phyloP scores from a whole-genome alignment of 2,113 vertebrate genomes.

The Misgurnus anguillicaudatus region DNA sequence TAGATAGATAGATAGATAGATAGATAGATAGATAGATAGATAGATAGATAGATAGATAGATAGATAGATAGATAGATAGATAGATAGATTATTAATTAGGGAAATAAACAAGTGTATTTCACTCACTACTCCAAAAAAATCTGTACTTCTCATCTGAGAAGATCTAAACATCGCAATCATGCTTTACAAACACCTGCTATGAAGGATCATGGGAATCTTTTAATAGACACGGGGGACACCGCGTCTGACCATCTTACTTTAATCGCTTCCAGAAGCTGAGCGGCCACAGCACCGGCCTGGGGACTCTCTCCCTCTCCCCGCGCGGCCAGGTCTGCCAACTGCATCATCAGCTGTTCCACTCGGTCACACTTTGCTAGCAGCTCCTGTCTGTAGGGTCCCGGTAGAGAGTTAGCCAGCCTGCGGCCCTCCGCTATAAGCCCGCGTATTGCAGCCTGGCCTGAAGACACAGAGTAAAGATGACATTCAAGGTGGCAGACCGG shows the following conservation, averaged over 20 bases:
- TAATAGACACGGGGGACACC: slow-evolving; percentile 35
- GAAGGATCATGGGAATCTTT: slow-evolving; percentile 7
- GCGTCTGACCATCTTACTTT: slow-evolving; percentile 77
- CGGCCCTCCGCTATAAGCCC: slow-evolving; percentile 94
- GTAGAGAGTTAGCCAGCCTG: slow-evolving; percentile 88
- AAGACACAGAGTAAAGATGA: slow-evolving; percentile 39
- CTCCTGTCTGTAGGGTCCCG: slow-evolving; percentile 92
- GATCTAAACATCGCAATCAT: slow-evolving; percentile 11
- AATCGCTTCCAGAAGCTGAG: slow-evolving; percentile 90
- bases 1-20: too few species aligned
- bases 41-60: too few species aligned
- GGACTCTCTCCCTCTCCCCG: slow-evolving; percentile 91
- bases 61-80: too few species aligned
- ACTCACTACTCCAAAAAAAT: background rate
- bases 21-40: too few species aligned
- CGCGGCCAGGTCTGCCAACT: slow-evolving; percentile 87
- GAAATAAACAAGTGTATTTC: background rate
- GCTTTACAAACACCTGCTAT: slow-evolving; percentile 6
- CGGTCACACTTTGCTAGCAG: slow-evolving; percentile 90
- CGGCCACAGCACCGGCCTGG: slow-evolving; percentile 84
- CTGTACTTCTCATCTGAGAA: slow-evolving; percentile 19
- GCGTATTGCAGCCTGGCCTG: slow-evolving; percentile 95
- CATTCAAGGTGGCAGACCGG: background rate
- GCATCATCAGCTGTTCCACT: slow-evolving; percentile 86
- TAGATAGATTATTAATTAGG: too few species aligned